Evolutionary conservation across 2,797 vertebrate species (phyloP).

Genomic region (Enteromius viviparus): DNA sequence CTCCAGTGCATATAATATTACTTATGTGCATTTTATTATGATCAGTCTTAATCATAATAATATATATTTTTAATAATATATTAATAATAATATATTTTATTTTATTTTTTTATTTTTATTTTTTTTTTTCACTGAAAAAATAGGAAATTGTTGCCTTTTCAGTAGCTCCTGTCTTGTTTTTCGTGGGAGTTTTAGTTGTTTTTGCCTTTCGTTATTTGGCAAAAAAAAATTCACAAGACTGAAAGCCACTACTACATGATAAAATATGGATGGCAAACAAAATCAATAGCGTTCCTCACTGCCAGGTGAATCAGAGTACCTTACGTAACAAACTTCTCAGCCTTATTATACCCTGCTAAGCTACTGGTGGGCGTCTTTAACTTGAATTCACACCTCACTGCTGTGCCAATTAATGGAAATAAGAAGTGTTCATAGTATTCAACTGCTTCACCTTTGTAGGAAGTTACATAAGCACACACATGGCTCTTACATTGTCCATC

Average conservation of each 20-base stretch:
- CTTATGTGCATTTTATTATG: neutral
- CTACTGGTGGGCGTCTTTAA: conserved; percentile 30
- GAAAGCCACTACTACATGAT: conserved; percentile 10
- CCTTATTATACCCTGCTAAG: conserved; percentile 65
- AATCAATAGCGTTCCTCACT: conserved; percentile 26
- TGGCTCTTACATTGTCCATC: neutral
- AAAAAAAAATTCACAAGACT: conserved; percentile 27
- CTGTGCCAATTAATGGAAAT: conserved; percentile 71
- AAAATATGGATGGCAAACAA: conserved; percentile 24
- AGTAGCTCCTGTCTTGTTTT: neutral
- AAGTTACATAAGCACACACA: conserved; percentile 1
- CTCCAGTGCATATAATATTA: neutral
- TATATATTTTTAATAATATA: too few relatives aligned
- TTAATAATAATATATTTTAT: too few relatives aligned
- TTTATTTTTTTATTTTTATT: neutral
- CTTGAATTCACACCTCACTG: conserved; percentile 9
- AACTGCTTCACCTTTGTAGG: conserved; percentile 20
- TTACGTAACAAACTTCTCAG: conserved; percentile 64
- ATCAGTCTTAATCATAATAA: neutral
- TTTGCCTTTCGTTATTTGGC: conserved; percentile 30
- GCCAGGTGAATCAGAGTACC: conserved; percentile 34
- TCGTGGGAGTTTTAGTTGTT: neutral
- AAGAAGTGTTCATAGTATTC: conserved; percentile 61
- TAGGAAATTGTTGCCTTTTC: neutral
- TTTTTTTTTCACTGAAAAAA: neutral